Percentiles rank a stretch among this genome's conserved stretches.
Conservation (phyloP, 2,113 vertebrate genomes). For the Silurus meridionalis region DNA sequence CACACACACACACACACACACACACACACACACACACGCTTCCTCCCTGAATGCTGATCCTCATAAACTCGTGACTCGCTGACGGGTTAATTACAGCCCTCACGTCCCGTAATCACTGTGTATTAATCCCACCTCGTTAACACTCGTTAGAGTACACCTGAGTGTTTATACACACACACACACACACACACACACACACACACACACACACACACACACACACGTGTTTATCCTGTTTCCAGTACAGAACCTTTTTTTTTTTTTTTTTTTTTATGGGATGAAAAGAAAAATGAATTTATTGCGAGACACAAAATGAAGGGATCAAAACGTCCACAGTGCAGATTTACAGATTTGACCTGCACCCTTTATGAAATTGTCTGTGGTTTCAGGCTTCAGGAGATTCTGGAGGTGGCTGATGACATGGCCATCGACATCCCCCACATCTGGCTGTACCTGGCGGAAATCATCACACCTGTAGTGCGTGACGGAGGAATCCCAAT, state of each 20-base stretch:
- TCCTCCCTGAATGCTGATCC: neutral
- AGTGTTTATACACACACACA: neutral
- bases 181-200: too few relatives aligned
- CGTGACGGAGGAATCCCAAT: slow-evolving; percentile 89
- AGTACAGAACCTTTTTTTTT: neutral
- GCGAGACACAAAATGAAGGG: too few relatives aligned
- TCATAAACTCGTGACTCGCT: neutral
- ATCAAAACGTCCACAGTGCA: too few relatives aligned
- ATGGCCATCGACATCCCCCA: slow-evolving; percentile 98
- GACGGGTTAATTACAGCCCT: neutral
- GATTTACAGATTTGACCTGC: neutral
- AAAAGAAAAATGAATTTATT: too few relatives aligned
- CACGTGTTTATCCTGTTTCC: neutral
- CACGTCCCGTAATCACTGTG: neutral
- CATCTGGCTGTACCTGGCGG: slow-evolving; percentile 94
- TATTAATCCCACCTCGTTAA: slow-evolving; percentile 25
- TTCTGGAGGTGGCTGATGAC: slow-evolving; percentile 87
- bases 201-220: neutral
- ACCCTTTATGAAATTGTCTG: neutral
- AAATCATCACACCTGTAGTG: slow-evolving; percentile 88
- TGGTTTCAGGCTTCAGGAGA: slow-evolving; percentile 81
- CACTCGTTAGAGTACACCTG: neutral
- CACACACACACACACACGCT: too few relatives aligned
- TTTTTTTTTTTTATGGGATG: too few relatives aligned
- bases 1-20: too few relatives aligned